These are phyloP conservation scores for Hirtodrosophila alboralis DNA, from an alignment of 2,888 invertebrate species.

Conservation along the genomic window DNA sequence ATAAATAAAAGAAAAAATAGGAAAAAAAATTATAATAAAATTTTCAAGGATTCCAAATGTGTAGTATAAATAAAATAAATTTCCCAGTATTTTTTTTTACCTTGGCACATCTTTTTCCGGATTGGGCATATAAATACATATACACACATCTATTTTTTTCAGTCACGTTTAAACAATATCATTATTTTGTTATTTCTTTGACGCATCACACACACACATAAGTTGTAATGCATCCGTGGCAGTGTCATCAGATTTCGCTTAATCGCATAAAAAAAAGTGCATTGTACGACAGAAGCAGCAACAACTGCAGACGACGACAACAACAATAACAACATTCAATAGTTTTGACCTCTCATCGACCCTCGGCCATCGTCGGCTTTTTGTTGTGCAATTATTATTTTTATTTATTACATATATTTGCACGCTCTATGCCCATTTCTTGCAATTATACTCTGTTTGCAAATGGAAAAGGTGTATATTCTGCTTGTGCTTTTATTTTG, in stretches of 20 bases:
- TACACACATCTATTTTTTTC: not conserved
- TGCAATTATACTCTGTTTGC: conserved; percentile 8
- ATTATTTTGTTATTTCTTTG: conserved; percentile 6
- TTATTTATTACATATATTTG: conserved; percentile 61
- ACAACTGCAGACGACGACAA: conserved; percentile 20
- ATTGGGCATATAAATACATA: no score
- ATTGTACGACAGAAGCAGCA: conserved; percentile 41
- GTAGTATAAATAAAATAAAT: no score
- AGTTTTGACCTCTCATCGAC: conserved; percentile 66
- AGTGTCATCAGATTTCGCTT: conserved; percentile 69
- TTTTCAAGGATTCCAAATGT: no score
- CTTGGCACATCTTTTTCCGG: no score
- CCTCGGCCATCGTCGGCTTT: conserved; percentile 46
- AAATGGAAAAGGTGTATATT: no score
- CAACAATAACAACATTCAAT: conserved; percentile 41
- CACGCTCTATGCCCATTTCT: conserved; percentile 36
- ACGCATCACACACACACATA: conserved; percentile 1
- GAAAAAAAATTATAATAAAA: no score
- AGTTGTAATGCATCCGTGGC: conserved; percentile 44
- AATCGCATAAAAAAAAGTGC: conserved; percentile 71
- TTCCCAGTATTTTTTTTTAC: no score
- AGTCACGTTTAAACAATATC: conserved; percentile 9
- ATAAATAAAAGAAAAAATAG: no score
- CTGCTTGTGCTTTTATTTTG: no score
- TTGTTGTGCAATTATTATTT: conserved; percentile 65